phyloP scores from a whole-genome alignment of 2,113 vertebrate species.

The Brachirus orientalis region DNA sequence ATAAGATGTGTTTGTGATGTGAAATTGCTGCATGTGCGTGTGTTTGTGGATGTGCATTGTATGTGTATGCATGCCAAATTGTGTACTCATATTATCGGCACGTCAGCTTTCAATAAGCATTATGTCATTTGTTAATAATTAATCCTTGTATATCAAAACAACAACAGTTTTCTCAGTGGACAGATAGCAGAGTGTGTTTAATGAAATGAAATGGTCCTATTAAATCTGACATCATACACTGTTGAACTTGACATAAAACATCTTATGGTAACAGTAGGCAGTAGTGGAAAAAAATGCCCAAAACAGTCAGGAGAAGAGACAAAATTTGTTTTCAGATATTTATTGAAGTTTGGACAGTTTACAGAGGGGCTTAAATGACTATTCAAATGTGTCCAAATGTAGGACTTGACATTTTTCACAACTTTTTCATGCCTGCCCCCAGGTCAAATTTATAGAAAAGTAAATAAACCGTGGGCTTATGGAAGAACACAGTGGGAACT shows the following conservation, averaged over 20 bases:
- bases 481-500: no score
- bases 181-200: constrained; percentile 36
- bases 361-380: no score
- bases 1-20: constrained; percentile 58
- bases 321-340: no score
- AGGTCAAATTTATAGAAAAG: no score
- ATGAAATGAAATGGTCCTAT: constrained; percentile 63
- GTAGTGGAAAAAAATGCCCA: not conserved
- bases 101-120: constrained; percentile 36
- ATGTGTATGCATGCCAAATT: constrained; percentile 4
- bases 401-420: no score
- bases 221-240: constrained; percentile 38
- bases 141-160: constrained; percentile 59
- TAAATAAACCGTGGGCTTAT: no score
- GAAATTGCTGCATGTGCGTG: constrained; percentile 32
- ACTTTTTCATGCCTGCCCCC: no score
- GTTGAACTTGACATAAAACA: constrained; percentile 18
- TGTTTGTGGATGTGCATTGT: not conserved
- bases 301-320: not conserved
- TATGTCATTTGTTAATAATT: constrained; percentile 66
- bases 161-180: constrained; percentile 49
- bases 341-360: not conserved
- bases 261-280: not conserved
- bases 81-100: constrained; percentile 13
- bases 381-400: no score